Evolutionary conservation across 2,113 vertebrate genomes (phyloP).

Genomic region (Platichthys stellatus): DNA sequence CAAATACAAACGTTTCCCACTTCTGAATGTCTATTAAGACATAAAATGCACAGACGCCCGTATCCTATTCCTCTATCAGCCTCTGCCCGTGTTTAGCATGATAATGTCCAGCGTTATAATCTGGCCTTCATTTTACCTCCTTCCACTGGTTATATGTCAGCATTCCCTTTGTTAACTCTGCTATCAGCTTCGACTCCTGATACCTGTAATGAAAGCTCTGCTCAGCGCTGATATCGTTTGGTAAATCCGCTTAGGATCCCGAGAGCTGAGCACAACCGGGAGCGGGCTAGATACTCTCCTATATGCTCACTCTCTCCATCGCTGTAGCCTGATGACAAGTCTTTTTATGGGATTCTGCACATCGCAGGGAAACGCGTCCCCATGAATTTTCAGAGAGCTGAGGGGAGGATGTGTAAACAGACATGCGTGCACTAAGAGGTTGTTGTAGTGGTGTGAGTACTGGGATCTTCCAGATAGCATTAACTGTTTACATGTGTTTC

Average conservation of each 20-base stretch:
- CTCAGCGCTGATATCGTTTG: slow-evolving; percentile 64
- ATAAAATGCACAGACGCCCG: slow-evolving; percentile 7
- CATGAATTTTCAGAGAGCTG: slow-evolving; percentile 38
- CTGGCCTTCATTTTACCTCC: slow-evolving; percentile 37
- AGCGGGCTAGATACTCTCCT: slow-evolving; percentile 5
- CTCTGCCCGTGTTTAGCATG: slow-evolving; percentile 1
- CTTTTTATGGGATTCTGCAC: slow-evolving; percentile 44
- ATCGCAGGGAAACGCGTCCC: slow-evolving; percentile 44
- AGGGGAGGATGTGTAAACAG: slow-evolving; percentile 42
- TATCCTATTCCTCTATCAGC: not conserved
- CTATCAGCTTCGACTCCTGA: slow-evolving; percentile 60
- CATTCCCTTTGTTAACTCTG: slow-evolving; percentile 56
- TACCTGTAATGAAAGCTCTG: slow-evolving; percentile 70
- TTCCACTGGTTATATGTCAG: slow-evolving; percentile 54
- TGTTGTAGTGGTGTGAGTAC: slow-evolving; percentile 4
- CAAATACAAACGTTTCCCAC: not conserved
- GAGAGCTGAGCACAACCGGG: slow-evolving; percentile 35
- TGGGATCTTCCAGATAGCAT: not conserved
- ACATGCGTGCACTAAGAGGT: slow-evolving; percentile 31
- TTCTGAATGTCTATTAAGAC: slow-evolving; percentile 7
- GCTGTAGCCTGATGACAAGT: slow-evolving; percentile 34
- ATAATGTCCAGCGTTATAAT: slow-evolving; percentile 54
- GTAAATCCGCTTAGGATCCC: slow-evolving; percentile 71
- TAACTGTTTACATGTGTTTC: not conserved
- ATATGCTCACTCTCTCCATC: slow-evolving; percentile 15